Evolutionary conservation across 2,888 invertebrate genomes (phyloP).

Genomic region (Drosophila dives): DNA sequence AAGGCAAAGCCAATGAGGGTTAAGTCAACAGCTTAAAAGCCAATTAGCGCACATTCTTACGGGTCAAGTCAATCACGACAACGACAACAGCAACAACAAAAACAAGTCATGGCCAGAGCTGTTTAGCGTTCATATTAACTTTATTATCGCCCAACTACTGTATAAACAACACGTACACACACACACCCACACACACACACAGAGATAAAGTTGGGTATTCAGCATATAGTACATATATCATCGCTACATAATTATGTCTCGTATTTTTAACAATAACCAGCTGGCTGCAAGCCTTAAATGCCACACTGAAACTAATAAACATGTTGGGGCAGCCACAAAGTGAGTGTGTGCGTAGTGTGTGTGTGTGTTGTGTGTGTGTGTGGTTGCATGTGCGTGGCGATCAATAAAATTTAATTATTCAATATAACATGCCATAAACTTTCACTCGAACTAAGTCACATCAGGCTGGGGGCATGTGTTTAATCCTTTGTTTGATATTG

Average conservation of each 20-base stretch:
- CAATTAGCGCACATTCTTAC: slow-evolving; percentile 71
- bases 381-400: slow-evolving; percentile 48
- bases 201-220: neutral
- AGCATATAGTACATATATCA: slow-evolving; percentile 3
- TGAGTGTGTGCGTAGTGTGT: slow-evolving; percentile 1
- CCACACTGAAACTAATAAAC: slow-evolving; percentile 70
- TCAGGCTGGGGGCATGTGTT: slow-evolving; percentile 44
- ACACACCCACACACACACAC: slow-evolving; percentile 7
- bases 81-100: slow-evolving; percentile 27
- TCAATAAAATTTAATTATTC: slow-evolving; percentile 83
- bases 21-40: slow-evolving; percentile 76
- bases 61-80: slow-evolving; percentile 29
- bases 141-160: slow-evolving; percentile 68
- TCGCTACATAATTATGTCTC: slow-evolving; percentile 59
- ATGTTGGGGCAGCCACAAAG: slow-evolving; percentile 40
- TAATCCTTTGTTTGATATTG: slow-evolving; percentile 58
- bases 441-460: slow-evolving; percentile 53
- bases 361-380: slow-evolving; percentile 16
- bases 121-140: slow-evolving; percentile 72
- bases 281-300: slow-evolving; percentile 54
- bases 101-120: slow-evolving; percentile 65
- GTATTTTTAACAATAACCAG: slow-evolving; percentile 65
- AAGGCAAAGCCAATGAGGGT: slow-evolving; percentile 47
- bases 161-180: slow-evolving; percentile 34
- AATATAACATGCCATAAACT: slow-evolving; percentile 69